Conservation (phyloP, 2,113 vertebrate species). For the Ceuthmochares aereus region DNA sequence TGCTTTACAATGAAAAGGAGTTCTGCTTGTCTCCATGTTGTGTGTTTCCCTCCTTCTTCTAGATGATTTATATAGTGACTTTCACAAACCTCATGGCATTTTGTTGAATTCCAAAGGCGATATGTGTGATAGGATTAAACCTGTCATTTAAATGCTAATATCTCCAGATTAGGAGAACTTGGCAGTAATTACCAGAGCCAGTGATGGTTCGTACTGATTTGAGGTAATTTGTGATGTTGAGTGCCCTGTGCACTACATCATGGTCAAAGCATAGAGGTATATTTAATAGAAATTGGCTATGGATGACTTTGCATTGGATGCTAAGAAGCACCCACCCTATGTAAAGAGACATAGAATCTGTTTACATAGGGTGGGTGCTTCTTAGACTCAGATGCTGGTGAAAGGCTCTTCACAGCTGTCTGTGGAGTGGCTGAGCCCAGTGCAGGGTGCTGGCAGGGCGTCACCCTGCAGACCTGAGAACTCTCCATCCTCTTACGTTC, state of each 20-base stretch:
- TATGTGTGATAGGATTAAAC: constrained; percentile 35
- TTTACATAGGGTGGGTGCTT: neutral
- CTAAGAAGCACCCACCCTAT: too few species aligned
- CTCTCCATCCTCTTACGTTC: neutral
- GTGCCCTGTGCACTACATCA: neutral
- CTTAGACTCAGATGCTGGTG: neutral
- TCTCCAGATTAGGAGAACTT: constrained; percentile 12
- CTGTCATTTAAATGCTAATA: constrained; percentile 56
- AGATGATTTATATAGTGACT: constrained; percentile 33
- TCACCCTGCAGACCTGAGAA: neutral
- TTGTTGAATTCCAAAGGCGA: constrained; percentile 39
- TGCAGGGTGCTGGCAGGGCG: accelerated
- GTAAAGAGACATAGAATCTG: too few species aligned
- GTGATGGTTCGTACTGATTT: constrained; percentile 31
- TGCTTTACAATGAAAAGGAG: constrained; percentile 25
- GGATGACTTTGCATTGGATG: neutral
- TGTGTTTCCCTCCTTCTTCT: neutral
- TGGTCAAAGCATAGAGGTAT: neutral
- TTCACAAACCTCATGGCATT: constrained; percentile 14
- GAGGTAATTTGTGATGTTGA: neutral
- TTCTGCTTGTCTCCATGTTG: neutral
- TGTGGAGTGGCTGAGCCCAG: neutral
- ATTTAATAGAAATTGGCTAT: neutral
- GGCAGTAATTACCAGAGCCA: neutral
- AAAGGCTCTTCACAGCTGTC: neutral